Base-by-base conservation (phyloP, 64 coral and sea anemone genomes). In the Stylophora pistillata region DNA sequence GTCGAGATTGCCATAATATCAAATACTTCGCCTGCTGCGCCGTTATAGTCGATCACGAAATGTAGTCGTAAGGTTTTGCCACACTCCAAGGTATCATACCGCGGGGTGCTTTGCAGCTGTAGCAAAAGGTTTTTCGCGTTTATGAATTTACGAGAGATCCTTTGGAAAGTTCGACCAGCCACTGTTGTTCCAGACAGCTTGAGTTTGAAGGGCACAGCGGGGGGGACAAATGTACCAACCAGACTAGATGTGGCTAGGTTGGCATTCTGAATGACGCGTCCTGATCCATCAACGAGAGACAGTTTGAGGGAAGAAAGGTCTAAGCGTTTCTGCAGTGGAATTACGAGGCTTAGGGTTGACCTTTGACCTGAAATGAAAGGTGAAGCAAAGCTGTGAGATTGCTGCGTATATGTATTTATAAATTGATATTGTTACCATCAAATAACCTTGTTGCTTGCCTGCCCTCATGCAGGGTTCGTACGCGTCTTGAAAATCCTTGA, bases 291-390 rank as follows among this genome's bases (percentile, higher is more conserved):
- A 68, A 92, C 55, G 2, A 91, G 74, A 7, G 30, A 47, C 37
- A 95, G 58, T 41, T 66, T 13, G 29, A 92, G 53, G 11, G 83
- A 72, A 21, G 32, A 32, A 10, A 56, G 71, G 20, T 88, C 72
- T 6, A 88, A 74, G 28, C 74, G 87, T 15, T 94, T 56, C 21
- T 74, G 81, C 7, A 91, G 63, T 14, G 93, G 89, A 59, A 95
- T 91, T 20, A 95, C 29, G 13, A 95, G 88, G 86, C 90, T 91
- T 30, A 88, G 68, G 13, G 53, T 95, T 75, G 93, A 82, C 18
- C 13, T 31, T 25, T 74, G 17, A 26, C 80, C 93, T 95, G 65
- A 4, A 95, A 88, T 29, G n/a, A 9, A 65, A 52, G 20, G 54
- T 28, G 37, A 69, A 21, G 13, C 3, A 27, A 58, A 47, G 37